A percentile compares a stretch with the other conserved stretches of the same genome.
phyloP scores from a whole-genome alignment of 2,797 vertebrate genomes.

The Halcyon badia region DNA sequence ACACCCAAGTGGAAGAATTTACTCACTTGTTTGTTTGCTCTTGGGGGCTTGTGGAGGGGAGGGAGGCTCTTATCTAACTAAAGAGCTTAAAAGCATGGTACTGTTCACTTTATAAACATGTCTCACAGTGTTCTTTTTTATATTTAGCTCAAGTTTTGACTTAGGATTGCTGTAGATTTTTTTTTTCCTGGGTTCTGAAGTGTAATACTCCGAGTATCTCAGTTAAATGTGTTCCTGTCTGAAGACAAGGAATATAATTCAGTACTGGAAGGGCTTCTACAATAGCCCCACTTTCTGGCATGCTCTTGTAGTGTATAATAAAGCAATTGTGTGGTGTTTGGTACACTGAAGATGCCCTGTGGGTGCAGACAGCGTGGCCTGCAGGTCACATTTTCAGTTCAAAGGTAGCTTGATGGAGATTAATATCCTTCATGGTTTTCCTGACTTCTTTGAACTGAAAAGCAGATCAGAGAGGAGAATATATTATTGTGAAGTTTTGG shows the following conservation, averaged over 20 bases:
- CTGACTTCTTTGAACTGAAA: neutral
- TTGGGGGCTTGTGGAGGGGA: constrained; percentile 48
- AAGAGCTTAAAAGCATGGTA: neutral
- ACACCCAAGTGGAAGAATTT: constrained; percentile 77
- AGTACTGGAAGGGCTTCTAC: neutral
- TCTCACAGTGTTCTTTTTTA: constrained; percentile 3
- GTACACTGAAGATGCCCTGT: neutral
- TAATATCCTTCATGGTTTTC: neutral
- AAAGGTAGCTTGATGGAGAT: constrained; percentile 28
- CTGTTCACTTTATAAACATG: neutral
- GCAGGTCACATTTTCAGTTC: constrained; percentile 4
- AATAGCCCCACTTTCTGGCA: neutral
- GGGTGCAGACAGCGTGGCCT: neutral
- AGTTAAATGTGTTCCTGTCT: neutral
- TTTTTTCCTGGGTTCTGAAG: neutral
- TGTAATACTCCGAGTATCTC: neutral
- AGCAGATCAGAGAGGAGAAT: neutral
- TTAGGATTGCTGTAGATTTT: neutral
- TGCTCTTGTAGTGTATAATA: neutral
- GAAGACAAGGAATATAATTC: constrained; percentile 21
- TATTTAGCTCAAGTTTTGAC: constrained; percentile 33
- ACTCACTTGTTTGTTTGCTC: constrained; percentile 69
- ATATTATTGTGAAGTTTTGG: rapidly evolving
- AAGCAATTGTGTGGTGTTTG: constrained; percentile 8
- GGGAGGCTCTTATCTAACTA: constrained; percentile 46